Conservation (phyloP, 2,888 invertebrate genomes). For the Scaptomyza caliginosa region DNA sequence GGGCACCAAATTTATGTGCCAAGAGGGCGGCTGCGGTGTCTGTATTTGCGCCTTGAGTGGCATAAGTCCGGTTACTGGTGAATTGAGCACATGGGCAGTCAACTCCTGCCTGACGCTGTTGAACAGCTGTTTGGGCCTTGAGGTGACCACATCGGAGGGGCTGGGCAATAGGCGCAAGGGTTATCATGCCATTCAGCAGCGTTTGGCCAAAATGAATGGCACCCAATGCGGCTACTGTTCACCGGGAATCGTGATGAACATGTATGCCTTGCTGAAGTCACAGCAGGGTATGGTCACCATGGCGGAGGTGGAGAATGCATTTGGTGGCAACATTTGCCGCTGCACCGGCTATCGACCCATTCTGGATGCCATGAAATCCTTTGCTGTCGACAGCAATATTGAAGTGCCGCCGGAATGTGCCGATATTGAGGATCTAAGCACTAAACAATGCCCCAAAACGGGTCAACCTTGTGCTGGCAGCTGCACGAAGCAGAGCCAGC, state of each 20-base stretch:
- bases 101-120: constrained; percentile 89
- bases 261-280: constrained; percentile 86
- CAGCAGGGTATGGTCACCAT: constrained; percentile 85
- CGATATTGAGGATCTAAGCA: constrained; percentile 84
- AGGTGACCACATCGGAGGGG: constrained; percentile 89
- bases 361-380: too few relatives aligned
- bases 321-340: too few relatives aligned
- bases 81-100: constrained; percentile 85
- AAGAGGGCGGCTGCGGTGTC: constrained; percentile 89
- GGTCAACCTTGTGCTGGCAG: constrained; percentile 81
- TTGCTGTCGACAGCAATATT: constrained; percentile 87
- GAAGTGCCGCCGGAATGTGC: constrained; percentile 83
- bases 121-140: constrained; percentile 88
- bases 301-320: constrained; percentile 89
- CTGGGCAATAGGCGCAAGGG: constrained; percentile 87
- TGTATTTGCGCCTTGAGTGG: constrained; percentile 85
- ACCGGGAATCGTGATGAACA: constrained; percentile 91
- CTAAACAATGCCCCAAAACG: constrained; percentile 84
- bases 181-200: constrained; percentile 88
- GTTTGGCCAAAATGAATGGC: constrained; percentile 88
- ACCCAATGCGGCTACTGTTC: constrained; percentile 91
- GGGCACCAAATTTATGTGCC: constrained; percentile 88
- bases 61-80: constrained; percentile 83
- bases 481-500: constrained; percentile 67
- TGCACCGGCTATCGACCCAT: too few relatives aligned